A percentile compares a stretch with the other conserved stretches of the same genome.
phyloP scores from a whole-genome alignment of 2,888 invertebrate species.

The Oligia latruncula region DNA sequence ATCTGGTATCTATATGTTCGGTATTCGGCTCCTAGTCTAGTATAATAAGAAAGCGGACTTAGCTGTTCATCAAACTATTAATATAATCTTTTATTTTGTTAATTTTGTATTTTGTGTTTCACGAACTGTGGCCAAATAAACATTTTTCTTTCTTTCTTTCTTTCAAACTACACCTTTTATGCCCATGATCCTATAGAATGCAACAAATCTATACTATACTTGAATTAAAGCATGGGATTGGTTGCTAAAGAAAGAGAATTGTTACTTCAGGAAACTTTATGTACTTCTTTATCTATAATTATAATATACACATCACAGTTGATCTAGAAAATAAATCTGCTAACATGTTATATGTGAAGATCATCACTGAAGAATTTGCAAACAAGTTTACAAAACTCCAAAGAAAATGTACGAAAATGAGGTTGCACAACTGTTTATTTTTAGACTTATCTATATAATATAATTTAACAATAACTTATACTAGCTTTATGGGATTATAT shows the following conservation, averaged over 20 bases:
- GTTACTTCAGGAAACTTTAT: neutral
- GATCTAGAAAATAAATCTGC: neutral
- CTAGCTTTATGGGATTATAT: constrained; percentile 43
- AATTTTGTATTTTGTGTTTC: no score
- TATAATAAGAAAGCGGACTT: neutral
- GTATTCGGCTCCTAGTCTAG: neutral
- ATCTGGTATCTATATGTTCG: neutral
- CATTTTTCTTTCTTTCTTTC: no score
- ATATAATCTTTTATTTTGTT: no score
- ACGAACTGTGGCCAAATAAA: no score
- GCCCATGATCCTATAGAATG: neutral
- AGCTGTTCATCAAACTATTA: neutral
- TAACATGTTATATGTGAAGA: neutral
- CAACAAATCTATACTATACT: neutral
- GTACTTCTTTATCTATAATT: neutral
- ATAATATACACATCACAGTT: neutral
- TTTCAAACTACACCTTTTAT: neutral
- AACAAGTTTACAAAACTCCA: neutral
- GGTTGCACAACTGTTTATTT: constrained; percentile 51
- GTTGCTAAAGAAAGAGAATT: neutral
- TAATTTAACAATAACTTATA: constrained; percentile 57
- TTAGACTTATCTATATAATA: constrained; percentile 38
- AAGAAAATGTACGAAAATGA: constrained; percentile 21
- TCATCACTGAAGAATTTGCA: neutral
- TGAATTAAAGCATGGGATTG: neutral